phyloP scores from a whole-genome alignment of 2,113 vertebrate species.

The Misgurnus mizolepis region DNA sequence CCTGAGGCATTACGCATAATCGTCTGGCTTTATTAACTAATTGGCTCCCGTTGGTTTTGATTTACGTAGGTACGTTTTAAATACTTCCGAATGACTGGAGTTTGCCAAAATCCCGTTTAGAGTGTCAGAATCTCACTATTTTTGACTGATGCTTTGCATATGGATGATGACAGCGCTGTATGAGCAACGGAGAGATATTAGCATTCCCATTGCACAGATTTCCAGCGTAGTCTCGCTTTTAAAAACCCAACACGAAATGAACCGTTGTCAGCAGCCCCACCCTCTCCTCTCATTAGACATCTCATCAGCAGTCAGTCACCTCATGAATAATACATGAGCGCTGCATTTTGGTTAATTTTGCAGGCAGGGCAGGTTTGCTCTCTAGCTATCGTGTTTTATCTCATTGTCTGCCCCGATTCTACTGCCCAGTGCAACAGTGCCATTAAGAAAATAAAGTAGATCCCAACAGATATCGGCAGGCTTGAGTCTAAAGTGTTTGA shows the following conservation, averaged over 20 bases:
- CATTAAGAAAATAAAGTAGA: slow-evolving; percentile 40
- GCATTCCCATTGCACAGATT: slow-evolving; percentile 39
- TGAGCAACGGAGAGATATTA: slow-evolving; percentile 26
- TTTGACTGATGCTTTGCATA: slow-evolving; percentile 9
- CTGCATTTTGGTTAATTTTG: slow-evolving; percentile 53
- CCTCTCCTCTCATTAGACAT: slow-evolving; percentile 68
- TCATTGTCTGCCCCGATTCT: slow-evolving; percentile 49
- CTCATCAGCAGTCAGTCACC: slow-evolving; percentile 71
- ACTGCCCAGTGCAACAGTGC: slow-evolving; percentile 46
- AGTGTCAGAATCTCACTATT: slow-evolving; percentile 30
- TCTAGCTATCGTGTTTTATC: slow-evolving; percentile 53
- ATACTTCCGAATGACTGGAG: slow-evolving; percentile 22
- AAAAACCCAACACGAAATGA: slow-evolving; percentile 30
- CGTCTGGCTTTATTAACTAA: slow-evolving; percentile 21
- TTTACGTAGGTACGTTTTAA: background rate
- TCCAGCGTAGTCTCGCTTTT: slow-evolving; percentile 40
- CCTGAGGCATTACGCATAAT: slow-evolving; percentile 6
- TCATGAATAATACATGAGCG: slow-evolving; percentile 70
- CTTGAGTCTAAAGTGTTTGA: slow-evolving; percentile 47
- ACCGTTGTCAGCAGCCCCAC: slow-evolving; percentile 40
- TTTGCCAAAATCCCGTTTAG: slow-evolving; percentile 27
- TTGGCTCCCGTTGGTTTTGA: background rate
- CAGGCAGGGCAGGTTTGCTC: slow-evolving; percentile 56
- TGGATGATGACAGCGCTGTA: background rate
- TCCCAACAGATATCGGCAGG: slow-evolving; percentile 30